Evolutionary conservation across 2,797 vertebrate genomes (phyloP).

Genomic region (Tokudaia muenninki): DNA sequence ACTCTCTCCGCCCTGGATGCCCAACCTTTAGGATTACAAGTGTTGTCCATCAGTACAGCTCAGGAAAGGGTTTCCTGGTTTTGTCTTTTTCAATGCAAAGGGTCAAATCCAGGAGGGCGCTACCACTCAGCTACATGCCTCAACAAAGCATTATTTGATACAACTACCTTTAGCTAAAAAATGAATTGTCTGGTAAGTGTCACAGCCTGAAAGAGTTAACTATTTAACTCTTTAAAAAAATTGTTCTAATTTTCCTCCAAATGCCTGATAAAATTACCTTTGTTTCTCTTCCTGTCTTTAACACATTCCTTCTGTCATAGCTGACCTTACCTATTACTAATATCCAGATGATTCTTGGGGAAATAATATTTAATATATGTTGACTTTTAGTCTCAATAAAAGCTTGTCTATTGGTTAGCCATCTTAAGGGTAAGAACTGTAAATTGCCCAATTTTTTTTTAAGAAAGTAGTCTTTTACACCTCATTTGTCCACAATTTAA

Average conservation of each 20-base stretch:
- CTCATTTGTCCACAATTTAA: constrained; percentile 35
- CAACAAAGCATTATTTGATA: neutral
- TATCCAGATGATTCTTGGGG: neutral
- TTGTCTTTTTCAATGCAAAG: neutral
- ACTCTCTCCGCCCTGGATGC: neutral
- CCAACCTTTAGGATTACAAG: neutral
- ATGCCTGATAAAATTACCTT: neutral
- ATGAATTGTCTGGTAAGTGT: neutral
- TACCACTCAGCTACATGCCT: neutral
- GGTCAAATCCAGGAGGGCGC: neutral
- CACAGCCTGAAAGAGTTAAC: neutral
- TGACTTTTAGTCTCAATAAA: constrained; percentile 53
- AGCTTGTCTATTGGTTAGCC: neutral
- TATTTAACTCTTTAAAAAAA: neutral
- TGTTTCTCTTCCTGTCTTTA: constrained; percentile 20
- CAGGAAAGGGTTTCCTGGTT: neutral
- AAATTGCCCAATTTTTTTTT: constrained; percentile 31
- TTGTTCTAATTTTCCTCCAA: neutral
- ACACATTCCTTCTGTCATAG: constrained; percentile 6
- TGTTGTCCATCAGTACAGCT: no score
- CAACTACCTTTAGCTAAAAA: constrained; percentile 35
- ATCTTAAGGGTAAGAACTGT: neutral
- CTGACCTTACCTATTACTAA: constrained; percentile 33
- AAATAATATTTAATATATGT: constrained; percentile 53
- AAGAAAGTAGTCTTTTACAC: constrained; percentile 39